A percentile compares a stretch with the other conserved stretches of the same genome.
phyloP scores from a whole-genome alignment of 2,113 vertebrate species.

The Eurystomus gularis region DNA sequence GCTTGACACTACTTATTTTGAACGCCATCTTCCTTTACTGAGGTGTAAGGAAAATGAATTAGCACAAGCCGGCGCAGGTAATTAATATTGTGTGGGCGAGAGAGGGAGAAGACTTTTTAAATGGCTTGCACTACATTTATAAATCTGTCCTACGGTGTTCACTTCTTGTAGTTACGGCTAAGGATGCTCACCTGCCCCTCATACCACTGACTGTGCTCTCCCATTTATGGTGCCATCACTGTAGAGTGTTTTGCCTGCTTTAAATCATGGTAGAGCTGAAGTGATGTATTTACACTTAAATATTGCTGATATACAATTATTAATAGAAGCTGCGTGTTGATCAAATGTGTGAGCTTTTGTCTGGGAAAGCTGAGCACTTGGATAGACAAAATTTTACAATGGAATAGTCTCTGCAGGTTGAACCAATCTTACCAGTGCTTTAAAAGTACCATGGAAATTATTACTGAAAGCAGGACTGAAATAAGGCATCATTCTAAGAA shows the following conservation, averaged over 20 bases:
- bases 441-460: too few relatives aligned
- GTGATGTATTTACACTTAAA: background rate
- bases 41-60: constrained; percentile 46
- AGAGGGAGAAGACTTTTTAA: constrained; percentile 29
- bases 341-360: background rate
- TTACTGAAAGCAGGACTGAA: background rate
- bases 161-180: constrained; percentile 2
- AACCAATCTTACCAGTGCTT: background rate
- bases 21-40: constrained; percentile 22
- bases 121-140: constrained; percentile 19
- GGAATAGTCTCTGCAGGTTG: background rate
- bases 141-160: constrained; percentile 17
- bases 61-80: background rate
- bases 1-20: constrained; percentile 4
- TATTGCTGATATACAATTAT: background rate
- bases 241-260: background rate
- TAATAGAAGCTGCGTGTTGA: background rate
- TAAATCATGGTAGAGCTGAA: background rate
- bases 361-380: background rate
- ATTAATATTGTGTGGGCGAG: constrained; percentile 60
- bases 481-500: background rate
- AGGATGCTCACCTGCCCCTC: background rate
- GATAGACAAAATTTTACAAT: background rate
- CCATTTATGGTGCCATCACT: background rate
- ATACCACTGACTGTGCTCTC: background rate